Evolutionary conservation across 2,888 invertebrate genomes (phyloP).

Genomic region (Platypus cylindrus): DNA sequence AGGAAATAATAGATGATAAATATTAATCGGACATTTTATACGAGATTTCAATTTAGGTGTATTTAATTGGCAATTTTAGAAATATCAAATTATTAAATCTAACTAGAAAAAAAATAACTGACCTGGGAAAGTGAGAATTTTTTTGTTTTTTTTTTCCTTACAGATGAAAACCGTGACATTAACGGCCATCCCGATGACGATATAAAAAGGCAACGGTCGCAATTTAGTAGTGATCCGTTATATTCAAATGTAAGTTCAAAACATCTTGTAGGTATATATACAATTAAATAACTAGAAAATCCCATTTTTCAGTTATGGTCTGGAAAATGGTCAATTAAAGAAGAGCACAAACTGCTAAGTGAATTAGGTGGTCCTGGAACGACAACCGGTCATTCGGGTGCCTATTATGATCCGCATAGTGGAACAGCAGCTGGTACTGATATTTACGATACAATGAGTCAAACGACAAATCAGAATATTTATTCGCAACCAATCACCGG

Average conservation of each 20-base stretch:
- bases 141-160: conserved; percentile 18
- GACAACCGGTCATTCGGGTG: conserved; percentile 35
- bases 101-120: too few species aligned
- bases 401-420: conserved; percentile 46
- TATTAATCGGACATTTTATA: too few species aligned
- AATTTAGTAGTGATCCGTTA: conserved; percentile 81
- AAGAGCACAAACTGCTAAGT: conserved; percentile 76
- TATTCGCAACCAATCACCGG: conserved; percentile 68
- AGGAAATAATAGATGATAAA: too few species aligned
- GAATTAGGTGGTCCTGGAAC: conserved; percentile 57
- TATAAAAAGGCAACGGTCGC: conserved; percentile 73
- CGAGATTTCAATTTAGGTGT: too few species aligned
- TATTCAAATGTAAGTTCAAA: conserved; percentile 68
- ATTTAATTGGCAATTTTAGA: too few species aligned
- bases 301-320: conserved; percentile 55
- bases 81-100: too few species aligned
- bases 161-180: conserved; percentile 81
- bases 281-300: neutral
- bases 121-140: too few species aligned
- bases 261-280: neutral
- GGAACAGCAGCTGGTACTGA: conserved; percentile 42
- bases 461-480: conserved; percentile 55
- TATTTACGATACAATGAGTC: conserved; percentile 59
- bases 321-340: conserved; percentile 83
- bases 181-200: conserved; percentile 82